These are phyloP conservation scores for Xiphorhynchus erythropygius DNA, from an alignment of 2,797 vertebrate genomes.

Conservation along the genomic window DNA sequence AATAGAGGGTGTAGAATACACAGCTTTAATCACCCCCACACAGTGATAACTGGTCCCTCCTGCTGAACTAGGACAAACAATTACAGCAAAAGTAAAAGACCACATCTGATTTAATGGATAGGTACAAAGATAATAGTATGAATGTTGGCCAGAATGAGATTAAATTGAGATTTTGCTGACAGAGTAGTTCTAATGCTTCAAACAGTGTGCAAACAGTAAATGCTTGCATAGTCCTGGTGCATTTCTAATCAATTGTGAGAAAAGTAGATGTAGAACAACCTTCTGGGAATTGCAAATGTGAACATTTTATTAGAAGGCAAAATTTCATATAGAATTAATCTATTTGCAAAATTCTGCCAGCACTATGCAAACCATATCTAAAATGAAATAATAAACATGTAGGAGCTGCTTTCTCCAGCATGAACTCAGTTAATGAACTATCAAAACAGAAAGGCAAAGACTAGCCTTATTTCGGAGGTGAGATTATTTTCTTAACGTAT, in stretches of 20 bases:
- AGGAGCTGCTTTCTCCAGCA: not conserved
- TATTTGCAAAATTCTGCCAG: not conserved
- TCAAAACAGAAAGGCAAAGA: not conserved
- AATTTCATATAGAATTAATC: not conserved
- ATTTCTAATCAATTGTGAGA: not conserved
- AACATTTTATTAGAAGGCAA: not conserved
- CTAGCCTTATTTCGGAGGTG: not conserved
- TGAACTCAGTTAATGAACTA: not conserved
- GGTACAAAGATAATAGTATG: not conserved
- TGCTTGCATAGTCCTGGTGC: not conserved
- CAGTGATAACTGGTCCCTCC: too few relatives aligned
- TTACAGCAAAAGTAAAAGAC: not conserved
- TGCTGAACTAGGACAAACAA: too few relatives aligned
- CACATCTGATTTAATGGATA: not conserved
- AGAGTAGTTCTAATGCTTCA: not conserved
- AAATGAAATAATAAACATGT: not conserved
- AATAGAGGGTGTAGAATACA: too few relatives aligned
- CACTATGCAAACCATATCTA: not conserved
- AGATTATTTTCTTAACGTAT: not conserved
- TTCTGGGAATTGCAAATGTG: not conserved
- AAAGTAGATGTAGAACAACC: not conserved
- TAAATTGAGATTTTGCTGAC: not conserved
- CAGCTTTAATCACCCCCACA: too few relatives aligned
- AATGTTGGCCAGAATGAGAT: not conserved
- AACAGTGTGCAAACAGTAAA: not conserved